A percentile compares a stretch with the other conserved stretches of the same genome.
Evolutionary conservation across 53 echinoderm and acorn worm genomes (phyloP).

Genomic region (Holothuria leucospilota): DNA sequence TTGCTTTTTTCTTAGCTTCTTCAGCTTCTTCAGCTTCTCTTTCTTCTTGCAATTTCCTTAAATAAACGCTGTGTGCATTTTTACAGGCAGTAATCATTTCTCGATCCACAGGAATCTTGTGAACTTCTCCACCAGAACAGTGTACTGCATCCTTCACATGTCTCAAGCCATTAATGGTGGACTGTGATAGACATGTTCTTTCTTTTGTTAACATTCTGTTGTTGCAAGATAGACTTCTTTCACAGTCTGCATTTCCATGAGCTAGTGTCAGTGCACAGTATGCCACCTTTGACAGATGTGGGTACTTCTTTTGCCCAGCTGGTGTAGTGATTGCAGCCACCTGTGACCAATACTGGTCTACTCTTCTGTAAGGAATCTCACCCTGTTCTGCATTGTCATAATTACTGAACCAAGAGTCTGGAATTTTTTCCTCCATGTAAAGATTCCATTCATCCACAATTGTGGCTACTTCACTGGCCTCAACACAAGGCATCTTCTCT

Average conservation of each 20-base stretch:
- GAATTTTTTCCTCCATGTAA: neutral
- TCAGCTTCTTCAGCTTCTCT: too few relatives aligned
- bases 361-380: neutral
- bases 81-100: too few relatives aligned
- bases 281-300: neutral
- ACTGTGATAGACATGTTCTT: neutral
- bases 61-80: too few relatives aligned
- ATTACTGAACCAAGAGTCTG: slow-evolving; percentile 2
- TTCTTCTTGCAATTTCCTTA: too few relatives aligned
- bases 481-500: neutral
- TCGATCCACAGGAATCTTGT: neutral
- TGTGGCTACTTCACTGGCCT: neutral
- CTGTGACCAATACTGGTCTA: slow-evolving; percentile 16
- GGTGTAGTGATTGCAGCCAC: neutral
- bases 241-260: slow-evolving; percentile 27
- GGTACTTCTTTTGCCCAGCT: neutral
- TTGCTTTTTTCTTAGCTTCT: neutral
- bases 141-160: neutral
- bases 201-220: slow-evolving; percentile 24
- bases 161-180: slow-evolving; percentile 18
- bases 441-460: slow-evolving; percentile 23
- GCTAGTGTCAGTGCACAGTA: neutral
- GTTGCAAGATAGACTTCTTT: neutral
- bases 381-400: neutral
- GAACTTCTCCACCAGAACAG: neutral